phyloP scores from a whole-genome alignment of 1,140 invertebrate species.

The Argopecten irradians region DNA sequence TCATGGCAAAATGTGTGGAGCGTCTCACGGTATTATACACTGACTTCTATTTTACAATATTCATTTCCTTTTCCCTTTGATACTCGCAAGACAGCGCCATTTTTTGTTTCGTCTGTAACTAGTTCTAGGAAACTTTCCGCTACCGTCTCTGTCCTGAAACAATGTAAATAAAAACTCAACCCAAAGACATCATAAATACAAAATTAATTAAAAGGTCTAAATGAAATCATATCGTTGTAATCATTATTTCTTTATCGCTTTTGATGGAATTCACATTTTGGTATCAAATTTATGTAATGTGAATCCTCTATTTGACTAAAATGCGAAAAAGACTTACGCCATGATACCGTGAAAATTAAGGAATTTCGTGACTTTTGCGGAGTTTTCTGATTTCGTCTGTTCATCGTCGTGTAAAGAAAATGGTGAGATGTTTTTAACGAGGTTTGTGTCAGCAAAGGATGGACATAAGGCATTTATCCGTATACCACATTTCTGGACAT shows the following conservation, averaged over 20 bases:
- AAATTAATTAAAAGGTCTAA: background rate
- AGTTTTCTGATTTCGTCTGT: background rate
- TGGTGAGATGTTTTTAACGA: conserved; percentile 41
- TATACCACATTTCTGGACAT: conserved; percentile 48
- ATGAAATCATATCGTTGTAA: conserved; percentile 15
- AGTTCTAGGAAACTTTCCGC: conserved; percentile 58
- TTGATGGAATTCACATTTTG: background rate
- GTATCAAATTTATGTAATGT: background rate
- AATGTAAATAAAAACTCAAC: conserved; percentile 10
- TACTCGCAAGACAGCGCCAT: conserved; percentile 59
- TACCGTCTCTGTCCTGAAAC: conserved; percentile 55
- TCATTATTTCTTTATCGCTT: background rate
- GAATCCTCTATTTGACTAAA: background rate
- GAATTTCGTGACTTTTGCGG: conserved; percentile 35
- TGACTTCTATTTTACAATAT: conserved; percentile 38
- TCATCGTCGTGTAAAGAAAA: background rate
- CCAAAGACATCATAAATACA: background rate
- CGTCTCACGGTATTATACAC: background rate
- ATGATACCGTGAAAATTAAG: conserved; percentile 54
- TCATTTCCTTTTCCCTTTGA: conserved; percentile 51
- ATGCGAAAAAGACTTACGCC: conserved; percentile 51
- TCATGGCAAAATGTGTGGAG: no score
- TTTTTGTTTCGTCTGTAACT: conserved; percentile 53
- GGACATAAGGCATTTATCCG: conserved; percentile 60
- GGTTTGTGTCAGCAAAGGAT: conserved; percentile 60